These are phyloP conservation scores for Ips nitidus DNA, from an alignment of 1,140 invertebrate genomes.

Conservation along the genomic window DNA sequence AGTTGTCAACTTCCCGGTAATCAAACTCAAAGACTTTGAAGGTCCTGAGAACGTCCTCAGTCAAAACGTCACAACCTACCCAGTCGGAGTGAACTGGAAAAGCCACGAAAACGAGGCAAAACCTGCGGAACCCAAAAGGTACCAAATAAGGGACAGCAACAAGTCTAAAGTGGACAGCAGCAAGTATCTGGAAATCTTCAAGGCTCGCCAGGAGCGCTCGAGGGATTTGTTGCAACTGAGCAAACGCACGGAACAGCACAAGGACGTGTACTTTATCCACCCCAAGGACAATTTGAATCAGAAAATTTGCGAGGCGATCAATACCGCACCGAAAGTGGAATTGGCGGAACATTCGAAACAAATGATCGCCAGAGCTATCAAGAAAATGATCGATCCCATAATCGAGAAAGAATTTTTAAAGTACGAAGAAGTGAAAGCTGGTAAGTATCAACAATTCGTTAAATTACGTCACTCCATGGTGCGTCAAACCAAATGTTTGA, in stretches of 20 bases:
- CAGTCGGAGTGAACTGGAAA: background rate
- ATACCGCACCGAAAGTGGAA: conserved; percentile 14
- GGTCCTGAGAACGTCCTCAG: background rate
- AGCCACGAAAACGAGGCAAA: too few relatives aligned
- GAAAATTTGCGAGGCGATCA: conserved; percentile 8
- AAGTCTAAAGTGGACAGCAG: background rate
- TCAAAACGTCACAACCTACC: background rate
- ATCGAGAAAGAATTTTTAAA: conserved; percentile 35
- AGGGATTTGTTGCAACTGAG: background rate
- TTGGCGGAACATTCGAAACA: conserved; percentile 26
- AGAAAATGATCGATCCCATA: conserved; percentile 28
- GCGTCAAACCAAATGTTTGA: background rate
- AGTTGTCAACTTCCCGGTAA: too few relatives aligned
- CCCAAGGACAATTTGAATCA: conserved; percentile 26
- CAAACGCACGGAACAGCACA: conserved; percentile 7
- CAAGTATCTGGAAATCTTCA: conserved; percentile 13
- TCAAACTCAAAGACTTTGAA: background rate
- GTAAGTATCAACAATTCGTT: conserved; percentile 11
- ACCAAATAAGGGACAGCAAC: too few relatives aligned
- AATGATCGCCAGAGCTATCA: conserved; percentile 26
- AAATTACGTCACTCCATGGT: background rate
- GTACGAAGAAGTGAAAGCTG: conserved; percentile 33
- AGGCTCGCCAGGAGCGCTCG: background rate
- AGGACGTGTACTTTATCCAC: conserved; percentile 15
- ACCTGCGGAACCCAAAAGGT: too few relatives aligned